Base-by-base conservation (phyloP, 2,113 vertebrate species). In the Urocolius indicus region DNA sequence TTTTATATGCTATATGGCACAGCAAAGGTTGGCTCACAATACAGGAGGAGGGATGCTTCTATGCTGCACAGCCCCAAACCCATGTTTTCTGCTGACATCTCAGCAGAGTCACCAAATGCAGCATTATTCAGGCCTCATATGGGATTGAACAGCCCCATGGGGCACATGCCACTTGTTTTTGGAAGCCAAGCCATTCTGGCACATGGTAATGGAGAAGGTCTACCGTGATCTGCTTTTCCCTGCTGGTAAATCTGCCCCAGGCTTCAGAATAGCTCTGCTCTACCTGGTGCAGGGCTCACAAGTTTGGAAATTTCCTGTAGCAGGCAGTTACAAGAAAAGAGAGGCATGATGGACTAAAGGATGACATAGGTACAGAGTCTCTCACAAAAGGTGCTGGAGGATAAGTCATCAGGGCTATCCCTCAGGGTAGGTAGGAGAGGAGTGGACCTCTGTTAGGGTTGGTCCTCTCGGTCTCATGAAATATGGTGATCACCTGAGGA, bases 41-140 rank as follows among this genome's bases (percentile, higher is more conserved):
- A n/a, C 14, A 27, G 45, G 57, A 41, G 21, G 66, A 89, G 41
- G 36, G 36, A 46, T 43, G 41, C 1, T 83, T 20, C 66, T 11
- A 1, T 3, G 2, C 16, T 82, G 13, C 41, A 54, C 36, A 57
- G 23, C 30, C 48, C n/a, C 55, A 57, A n/a, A 65, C 0, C 1
- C 14, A 16, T 3, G 3, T 73, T 57, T 82, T 68, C 72, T 72
- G 14, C 8, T 75, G 49, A 78, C 55, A 4, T 55, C 43, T 62
- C 22, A 23, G 2, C 6, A 10, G 22, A 36, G 4, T 20, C 73
- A 43, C n/a, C 13, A 36, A n/a, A 8, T 0, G 5, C 36, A 38
- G 14, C 7, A 6, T 30, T 26, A 23, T 8, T 7, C 58, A 63
- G 36, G 17, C 9, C 19, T 51, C 13, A 36, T 30, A 43, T 29